Evolutionary conservation across 2,797 vertebrate species (phyloP).

Genomic region (Aratinga solstitialis): DNA sequence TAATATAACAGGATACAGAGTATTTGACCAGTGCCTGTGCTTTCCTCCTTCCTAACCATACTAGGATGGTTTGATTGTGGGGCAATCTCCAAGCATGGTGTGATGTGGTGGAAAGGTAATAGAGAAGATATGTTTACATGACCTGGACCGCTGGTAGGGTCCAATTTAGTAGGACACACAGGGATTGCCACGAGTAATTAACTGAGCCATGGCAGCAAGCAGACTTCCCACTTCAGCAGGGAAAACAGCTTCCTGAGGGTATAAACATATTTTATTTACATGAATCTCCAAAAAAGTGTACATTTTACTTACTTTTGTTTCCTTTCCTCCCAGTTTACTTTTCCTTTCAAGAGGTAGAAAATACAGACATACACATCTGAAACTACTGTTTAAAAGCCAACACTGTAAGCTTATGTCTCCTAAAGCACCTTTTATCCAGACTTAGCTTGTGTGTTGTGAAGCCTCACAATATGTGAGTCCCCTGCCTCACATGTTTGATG

Average conservation of each 20-base stretch:
- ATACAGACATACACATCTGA: neutral
- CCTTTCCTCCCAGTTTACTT: neutral
- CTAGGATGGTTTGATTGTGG: neutral
- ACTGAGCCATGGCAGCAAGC: neutral
- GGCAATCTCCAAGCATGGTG: neutral
- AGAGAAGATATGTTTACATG: neutral
- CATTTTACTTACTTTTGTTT: neutral
- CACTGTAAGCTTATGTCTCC: neutral
- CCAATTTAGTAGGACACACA: neutral
- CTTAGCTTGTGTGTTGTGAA: neutral
- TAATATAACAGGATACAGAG: no score
- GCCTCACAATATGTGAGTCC: neutral
- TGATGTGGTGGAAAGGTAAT: neutral
- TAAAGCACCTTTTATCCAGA: neutral
- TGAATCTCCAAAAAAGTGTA: neutral
- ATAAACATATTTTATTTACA: neutral
- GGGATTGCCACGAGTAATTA: rapidly evolving
- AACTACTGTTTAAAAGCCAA: neutral
- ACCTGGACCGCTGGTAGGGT: rapidly evolving
- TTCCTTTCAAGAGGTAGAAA: neutral
- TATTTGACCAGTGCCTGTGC: no score
- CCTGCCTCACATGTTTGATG: rapidly evolving
- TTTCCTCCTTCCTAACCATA: neutral
- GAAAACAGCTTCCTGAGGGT: neutral
- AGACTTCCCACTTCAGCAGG: neutral